Conservation (phyloP, 2,113 vertebrate genomes). For the Apus apus region DNA sequence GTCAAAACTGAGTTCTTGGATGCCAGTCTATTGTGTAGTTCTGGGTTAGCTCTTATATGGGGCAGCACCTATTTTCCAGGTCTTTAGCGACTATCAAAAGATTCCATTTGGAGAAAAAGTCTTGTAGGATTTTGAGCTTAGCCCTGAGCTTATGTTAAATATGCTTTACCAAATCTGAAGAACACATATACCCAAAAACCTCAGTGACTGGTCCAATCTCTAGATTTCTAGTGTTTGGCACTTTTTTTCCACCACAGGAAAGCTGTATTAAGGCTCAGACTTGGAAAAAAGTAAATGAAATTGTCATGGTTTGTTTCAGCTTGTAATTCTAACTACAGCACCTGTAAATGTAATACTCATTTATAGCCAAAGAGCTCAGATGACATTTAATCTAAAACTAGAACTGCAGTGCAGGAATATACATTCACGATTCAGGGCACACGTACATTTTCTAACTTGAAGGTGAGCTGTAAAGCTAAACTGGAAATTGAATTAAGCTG, state of each 20-base stretch:
- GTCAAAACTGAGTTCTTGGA: not conserved
- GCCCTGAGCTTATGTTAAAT: not conserved
- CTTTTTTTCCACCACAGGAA: not conserved
- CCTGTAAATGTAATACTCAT: constrained; percentile 61
- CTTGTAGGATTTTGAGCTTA: not conserved
- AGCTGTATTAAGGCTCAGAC: constrained; percentile 23
- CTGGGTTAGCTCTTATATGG: not conserved
- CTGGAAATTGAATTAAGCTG: constrained; percentile 52
- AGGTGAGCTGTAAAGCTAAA: constrained; percentile 32
- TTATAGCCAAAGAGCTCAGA: constrained; percentile 33
- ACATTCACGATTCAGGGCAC: not conserved
- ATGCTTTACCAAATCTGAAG: not conserved
- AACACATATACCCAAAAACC: not conserved
- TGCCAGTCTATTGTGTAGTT: not conserved
- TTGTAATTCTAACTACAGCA: constrained; percentile 55
- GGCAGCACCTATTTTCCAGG: not conserved
- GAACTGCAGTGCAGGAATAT: not conserved
- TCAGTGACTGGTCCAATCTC: not conserved
- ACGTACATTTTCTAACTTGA: constrained; percentile 30
- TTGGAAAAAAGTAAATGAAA: constrained; percentile 38
- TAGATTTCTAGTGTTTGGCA: not conserved
- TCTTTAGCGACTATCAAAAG: not conserved
- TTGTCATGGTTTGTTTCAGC: constrained; percentile 62
- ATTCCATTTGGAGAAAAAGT: not conserved
- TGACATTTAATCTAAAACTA: constrained; percentile 56